Percentiles rank a stretch among this genome's conserved stretches.
These are phyloP conservation scores for Emys orbicularis DNA, from an alignment of 2,797 vertebrate species.

Conservation along the genomic window DNA sequence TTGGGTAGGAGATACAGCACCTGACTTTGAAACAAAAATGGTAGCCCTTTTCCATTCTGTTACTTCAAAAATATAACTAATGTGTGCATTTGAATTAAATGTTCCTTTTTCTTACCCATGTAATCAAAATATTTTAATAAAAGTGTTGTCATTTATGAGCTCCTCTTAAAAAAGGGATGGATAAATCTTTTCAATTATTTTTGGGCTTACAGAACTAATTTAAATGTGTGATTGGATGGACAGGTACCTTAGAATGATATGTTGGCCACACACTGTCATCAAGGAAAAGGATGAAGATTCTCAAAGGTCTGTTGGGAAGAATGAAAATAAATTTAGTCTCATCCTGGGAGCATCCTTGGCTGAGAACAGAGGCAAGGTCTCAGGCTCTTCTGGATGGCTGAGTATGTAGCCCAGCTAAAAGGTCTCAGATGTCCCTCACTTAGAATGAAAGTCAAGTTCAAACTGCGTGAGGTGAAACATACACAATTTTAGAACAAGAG, in stretches of 20 bases:
- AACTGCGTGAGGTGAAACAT: neutral
- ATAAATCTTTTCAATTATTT: neutral
- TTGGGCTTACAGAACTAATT: neutral
- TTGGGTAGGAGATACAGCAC: neutral
- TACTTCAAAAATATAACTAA: neutral
- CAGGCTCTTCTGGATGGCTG: neutral
- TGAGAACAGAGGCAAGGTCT: neutral
- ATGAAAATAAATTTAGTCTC: neutral
- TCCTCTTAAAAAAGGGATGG: too few species aligned
- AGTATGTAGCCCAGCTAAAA: neutral
- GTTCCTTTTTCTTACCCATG: neutral
- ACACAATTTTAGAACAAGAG: neutral
- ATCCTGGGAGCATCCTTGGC: neutral
- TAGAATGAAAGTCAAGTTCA: neutral
- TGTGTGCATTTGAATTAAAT: neutral
- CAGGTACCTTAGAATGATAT: accelerated
- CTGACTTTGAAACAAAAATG: neutral
- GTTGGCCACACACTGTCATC: neutral
- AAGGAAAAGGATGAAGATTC: neutral
- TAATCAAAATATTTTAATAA: neutral
- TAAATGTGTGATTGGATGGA: neutral
- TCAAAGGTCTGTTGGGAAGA: neutral
- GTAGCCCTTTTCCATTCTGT: neutral
- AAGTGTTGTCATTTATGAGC: neutral
- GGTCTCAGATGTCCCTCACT: neutral